Conservation (phyloP, 2,888 invertebrate genomes). For the Noctua janthe region DNA sequence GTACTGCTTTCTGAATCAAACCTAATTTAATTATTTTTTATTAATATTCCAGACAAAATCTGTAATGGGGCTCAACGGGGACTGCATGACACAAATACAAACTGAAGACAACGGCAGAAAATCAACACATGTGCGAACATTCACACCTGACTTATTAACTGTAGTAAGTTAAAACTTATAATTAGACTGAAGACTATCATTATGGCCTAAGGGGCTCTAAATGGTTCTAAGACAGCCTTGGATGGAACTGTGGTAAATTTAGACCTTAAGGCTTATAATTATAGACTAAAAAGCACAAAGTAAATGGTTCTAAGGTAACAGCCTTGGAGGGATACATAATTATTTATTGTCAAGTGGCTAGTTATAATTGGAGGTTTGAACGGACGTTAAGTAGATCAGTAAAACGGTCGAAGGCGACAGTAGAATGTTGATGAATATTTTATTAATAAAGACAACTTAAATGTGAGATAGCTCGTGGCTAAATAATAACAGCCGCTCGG, state of each 20-base stretch:
- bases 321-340: constrained; percentile 19
- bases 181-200: constrained; percentile 6
- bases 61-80: constrained; percentile 71
- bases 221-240: constrained; percentile 18
- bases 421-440: constrained; percentile 13
- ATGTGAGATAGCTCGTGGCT: background rate
- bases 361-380: constrained; percentile 16
- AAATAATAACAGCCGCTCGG: too few relatives aligned
- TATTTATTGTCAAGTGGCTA: background rate
- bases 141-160: constrained; percentile 73
- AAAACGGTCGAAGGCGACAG: background rate
- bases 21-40: background rate
- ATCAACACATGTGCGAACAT: constrained; percentile 78
- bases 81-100: constrained; percentile 77
- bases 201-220: background rate
- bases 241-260: constrained; percentile 74
- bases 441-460: background rate
- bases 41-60: constrained; percentile 76
- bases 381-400: background rate
- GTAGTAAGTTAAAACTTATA: constrained; percentile 72
- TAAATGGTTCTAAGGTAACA: constrained; percentile 4
- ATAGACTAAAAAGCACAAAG: background rate
- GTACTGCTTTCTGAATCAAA: too few relatives aligned
- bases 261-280: constrained; percentile 16
- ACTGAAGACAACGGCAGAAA: constrained; percentile 77